Evolutionary conservation across 2,113 vertebrate species (phyloP).

Genomic region (Oncorhynchus keta): DNA sequence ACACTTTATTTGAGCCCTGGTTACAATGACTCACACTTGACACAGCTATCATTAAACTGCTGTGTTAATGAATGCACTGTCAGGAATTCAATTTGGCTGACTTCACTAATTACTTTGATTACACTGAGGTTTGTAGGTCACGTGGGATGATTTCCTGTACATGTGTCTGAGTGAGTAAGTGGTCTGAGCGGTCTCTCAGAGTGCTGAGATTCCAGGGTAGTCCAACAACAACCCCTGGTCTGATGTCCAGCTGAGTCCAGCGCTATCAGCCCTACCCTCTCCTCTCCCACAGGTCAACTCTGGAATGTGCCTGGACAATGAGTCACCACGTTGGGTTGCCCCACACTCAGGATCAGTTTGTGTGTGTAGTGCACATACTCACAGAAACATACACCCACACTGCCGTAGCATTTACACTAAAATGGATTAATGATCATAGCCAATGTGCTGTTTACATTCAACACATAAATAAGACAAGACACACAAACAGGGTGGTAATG

Average conservation of each 20-base stretch:
- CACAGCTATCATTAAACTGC: neutral
- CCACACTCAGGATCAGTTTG: constrained; percentile 18
- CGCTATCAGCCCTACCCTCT: no score
- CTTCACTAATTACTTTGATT: no score
- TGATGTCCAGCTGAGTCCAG: constrained; percentile 37
- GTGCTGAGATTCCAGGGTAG: neutral
- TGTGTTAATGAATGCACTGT: neutral
- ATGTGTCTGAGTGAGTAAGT: no score
- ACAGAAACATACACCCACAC: constrained; percentile 17
- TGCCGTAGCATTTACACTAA: neutral
- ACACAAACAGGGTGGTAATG: no score
- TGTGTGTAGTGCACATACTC: constrained; percentile 3
- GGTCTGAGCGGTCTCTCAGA: no score
- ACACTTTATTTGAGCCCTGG: no score
- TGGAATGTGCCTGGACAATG: constrained; percentile 59
- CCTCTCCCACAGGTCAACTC: neutral
- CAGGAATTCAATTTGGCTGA: no score
- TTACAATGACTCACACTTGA: no score
- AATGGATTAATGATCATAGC: neutral
- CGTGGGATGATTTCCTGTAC: no score
- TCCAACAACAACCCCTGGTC: constrained; percentile 26
- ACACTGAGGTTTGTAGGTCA: no score
- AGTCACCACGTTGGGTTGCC: constrained; percentile 46
- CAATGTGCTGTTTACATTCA: no score
- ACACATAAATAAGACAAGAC: no score